Percentiles rank a stretch among this genome's conserved stretches.
Conservation (phyloP, 2,797 vertebrate genomes). For the Bradypus variegatus region DNA sequence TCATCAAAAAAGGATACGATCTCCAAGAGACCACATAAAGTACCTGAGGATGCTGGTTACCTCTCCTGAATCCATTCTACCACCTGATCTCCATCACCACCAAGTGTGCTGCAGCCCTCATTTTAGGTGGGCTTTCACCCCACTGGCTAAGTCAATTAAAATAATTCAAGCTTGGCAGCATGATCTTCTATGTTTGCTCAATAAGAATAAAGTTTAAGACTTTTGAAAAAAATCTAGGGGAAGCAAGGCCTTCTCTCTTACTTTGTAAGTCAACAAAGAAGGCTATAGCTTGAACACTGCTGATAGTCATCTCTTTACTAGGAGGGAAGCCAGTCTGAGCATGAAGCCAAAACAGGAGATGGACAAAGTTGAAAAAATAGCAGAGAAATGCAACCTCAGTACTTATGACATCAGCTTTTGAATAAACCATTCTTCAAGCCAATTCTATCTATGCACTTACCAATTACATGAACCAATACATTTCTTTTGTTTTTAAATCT, state of each 20-base stretch:
- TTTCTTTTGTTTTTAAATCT: slow-evolving; percentile 4
- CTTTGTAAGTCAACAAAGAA: slow-evolving; percentile 8
- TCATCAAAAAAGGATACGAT: neutral
- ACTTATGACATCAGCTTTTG: neutral
- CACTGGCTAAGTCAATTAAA: neutral
- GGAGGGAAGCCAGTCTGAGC: neutral
- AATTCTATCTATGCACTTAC: neutral
- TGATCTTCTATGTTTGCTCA: neutral
- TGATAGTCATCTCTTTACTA: neutral
- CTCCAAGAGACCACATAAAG: neutral
- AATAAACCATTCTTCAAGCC: slow-evolving; percentile 10
- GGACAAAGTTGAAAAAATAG: slow-evolving; percentile 6
- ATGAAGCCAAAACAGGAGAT: neutral
- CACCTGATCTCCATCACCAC: neutral
- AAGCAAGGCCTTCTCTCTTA: neutral
- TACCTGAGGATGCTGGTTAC: neutral
- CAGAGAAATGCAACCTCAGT: neutral
- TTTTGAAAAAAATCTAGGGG: neutral
- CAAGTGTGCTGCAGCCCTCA: neutral
- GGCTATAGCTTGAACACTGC: neutral
- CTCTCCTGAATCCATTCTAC: neutral
- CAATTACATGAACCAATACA: neutral
- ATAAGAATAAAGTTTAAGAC: neutral
- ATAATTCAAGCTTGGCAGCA: neutral
- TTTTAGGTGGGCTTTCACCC: neutral